Percentiles rank a stretch among this genome's conserved stretches.
These are phyloP conservation scores for Monodelphis domestica DNA, from an alignment of 2,797 vertebrate genomes.

Conservation along the genomic window DNA sequence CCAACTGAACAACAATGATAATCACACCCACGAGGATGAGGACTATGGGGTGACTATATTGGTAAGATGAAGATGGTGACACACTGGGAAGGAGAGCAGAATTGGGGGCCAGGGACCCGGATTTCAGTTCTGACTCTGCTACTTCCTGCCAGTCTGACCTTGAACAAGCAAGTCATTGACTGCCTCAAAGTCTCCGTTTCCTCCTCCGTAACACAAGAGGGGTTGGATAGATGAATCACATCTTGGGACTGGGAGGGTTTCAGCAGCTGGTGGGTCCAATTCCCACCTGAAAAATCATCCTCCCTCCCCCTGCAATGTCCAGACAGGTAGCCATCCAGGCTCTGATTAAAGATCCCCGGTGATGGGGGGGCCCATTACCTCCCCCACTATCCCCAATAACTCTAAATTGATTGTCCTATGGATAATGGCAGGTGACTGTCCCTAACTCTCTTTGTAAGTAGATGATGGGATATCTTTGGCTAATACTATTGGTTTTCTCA, in stretches of 20 bases:
- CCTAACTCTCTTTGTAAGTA: not conserved
- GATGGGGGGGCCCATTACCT: not conserved
- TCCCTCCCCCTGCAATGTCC: not conserved
- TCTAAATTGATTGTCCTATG: not conserved
- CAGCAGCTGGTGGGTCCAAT: not conserved
- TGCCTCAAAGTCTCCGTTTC: not conserved
- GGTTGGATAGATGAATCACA: not conserved
- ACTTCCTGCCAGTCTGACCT: not conserved
- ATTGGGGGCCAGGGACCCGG: no score
- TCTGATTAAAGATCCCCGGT: not conserved
- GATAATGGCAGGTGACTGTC: not conserved
- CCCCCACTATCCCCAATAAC: no score
- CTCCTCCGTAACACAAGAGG: not conserved
- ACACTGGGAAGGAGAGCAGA: no score
- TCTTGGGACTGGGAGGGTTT: not conserved
- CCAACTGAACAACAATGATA: no score
- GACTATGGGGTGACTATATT: not conserved
- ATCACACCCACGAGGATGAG: not conserved
- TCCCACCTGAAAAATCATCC: not conserved
- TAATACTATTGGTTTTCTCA: not conserved
- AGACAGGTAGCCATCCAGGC: not conserved
- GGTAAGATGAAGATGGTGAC: not conserved
- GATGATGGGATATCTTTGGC: not conserved
- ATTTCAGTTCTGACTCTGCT: not conserved
- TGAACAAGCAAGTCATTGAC: not conserved